Evolutionary conservation across 2,888 invertebrate species (phyloP).

Genomic region (Eupithecia vulgata): DNA sequence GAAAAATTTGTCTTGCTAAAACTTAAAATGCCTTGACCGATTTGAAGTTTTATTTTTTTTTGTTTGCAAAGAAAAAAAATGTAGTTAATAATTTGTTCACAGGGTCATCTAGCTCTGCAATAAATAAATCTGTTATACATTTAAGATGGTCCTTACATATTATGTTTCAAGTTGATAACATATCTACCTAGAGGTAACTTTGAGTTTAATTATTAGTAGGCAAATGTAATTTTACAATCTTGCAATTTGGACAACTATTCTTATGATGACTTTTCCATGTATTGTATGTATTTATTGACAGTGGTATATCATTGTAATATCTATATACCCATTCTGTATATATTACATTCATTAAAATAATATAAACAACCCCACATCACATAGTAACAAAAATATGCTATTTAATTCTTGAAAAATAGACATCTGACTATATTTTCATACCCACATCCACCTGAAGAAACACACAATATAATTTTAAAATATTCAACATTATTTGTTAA

Average conservation of each 20-base stretch:
- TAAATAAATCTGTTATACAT: too few species aligned
- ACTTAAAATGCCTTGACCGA: too few species aligned
- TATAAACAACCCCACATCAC: conserved; percentile 73
- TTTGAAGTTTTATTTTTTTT: too few species aligned
- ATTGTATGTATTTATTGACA: conserved; percentile 67
- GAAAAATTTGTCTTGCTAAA: too few species aligned
- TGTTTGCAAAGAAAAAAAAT: too few species aligned
- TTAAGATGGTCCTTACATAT: neutral
- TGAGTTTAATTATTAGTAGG: conserved; percentile 27
- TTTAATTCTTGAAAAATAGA: conserved; percentile 80
- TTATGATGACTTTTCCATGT: conserved; percentile 61
- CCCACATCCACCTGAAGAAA: conserved; percentile 76
- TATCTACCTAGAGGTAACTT: conserved; percentile 33
- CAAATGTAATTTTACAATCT: conserved; percentile 69
- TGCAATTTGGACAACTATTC: conserved; percentile 77
- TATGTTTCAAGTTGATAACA: neutral
- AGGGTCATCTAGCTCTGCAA: too few species aligned
- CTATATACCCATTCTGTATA: conserved; percentile 67
- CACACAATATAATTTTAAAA: conserved; percentile 80
- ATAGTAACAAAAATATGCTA: conserved; percentile 79
- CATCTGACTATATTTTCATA: conserved; percentile 70
- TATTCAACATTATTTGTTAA: conserved; percentile 80
- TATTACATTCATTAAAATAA: neutral
- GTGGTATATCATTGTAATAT: conserved; percentile 63
- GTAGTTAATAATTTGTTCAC: too few species aligned